Evolutionary conservation across 2,797 vertebrate genomes (phyloP).

Genomic region (Calcarius lapponicus): DNA sequence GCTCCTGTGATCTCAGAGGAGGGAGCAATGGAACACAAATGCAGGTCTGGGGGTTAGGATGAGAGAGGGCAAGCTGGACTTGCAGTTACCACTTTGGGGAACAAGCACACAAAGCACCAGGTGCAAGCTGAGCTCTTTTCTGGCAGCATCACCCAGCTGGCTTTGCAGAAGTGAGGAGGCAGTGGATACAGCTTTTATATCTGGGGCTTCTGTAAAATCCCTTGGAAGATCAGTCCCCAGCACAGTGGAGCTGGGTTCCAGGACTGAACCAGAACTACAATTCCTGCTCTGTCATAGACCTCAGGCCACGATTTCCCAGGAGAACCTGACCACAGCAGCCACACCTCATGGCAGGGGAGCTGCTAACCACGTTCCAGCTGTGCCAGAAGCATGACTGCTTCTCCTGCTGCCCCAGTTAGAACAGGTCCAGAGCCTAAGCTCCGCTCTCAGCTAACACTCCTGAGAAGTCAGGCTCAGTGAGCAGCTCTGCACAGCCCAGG

Average conservation of each 20-base stretch:
- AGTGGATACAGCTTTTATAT: background rate
- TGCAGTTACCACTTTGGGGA: background rate
- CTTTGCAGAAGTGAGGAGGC: background rate
- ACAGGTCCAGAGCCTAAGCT: background rate
- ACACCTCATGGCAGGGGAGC: background rate
- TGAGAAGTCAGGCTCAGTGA: background rate
- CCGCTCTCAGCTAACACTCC: background rate
- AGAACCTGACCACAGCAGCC: background rate
- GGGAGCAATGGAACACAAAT: conserved; percentile 29
- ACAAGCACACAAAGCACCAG: conserved; percentile 12
- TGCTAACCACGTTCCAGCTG: background rate
- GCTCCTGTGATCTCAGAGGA: conserved; percentile 21
- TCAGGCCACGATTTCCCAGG: background rate
- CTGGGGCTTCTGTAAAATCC: background rate
- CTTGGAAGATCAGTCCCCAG: background rate
- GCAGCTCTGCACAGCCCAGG: background rate
- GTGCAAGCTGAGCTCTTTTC: conserved; percentile 7
- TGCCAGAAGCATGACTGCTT: background rate
- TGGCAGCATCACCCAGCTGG: background rate
- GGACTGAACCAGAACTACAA: background rate
- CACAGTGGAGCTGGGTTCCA: background rate
- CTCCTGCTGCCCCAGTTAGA: background rate
- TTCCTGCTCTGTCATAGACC: background rate
- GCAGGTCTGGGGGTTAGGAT: background rate
- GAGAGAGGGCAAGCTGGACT: conserved; percentile 31